These are phyloP conservation scores for Drosophila infuscata DNA, from an alignment of 2,888 invertebrate genomes.

Conservation along the genomic window DNA sequence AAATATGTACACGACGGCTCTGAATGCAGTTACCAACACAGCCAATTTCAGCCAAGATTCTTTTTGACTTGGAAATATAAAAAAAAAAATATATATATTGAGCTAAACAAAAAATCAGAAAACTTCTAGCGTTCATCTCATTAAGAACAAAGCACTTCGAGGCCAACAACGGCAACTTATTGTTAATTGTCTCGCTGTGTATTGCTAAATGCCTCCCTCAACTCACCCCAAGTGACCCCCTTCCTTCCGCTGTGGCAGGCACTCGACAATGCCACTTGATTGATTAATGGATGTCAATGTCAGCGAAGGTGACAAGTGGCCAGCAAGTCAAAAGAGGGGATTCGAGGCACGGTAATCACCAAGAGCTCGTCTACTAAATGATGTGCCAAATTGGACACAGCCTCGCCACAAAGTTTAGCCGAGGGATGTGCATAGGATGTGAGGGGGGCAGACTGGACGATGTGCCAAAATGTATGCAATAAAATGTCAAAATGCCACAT, in stretches of 20 bases:
- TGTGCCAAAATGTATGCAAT: constrained; percentile 65
- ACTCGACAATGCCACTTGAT: constrained; percentile 56
- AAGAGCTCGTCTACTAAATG: constrained; percentile 60
- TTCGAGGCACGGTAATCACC: constrained; percentile 39
- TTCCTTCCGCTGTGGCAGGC: constrained; percentile 3
- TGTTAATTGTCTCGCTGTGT: constrained; percentile 61
- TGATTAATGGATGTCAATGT: constrained; percentile 76
- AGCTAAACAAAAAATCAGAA: constrained; percentile 10
- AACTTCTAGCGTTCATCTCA: constrained; percentile 48
- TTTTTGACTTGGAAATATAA: not conserved
- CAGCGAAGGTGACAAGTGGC: constrained; percentile 76
- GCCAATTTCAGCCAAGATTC: not conserved
- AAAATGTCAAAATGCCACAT: constrained; percentile 72
- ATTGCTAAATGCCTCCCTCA: constrained; percentile 30
- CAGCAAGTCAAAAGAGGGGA: constrained; percentile 57
- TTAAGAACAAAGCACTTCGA: constrained; percentile 46
- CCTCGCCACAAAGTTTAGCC: not conserved
- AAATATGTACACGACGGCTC: constrained; percentile 1
- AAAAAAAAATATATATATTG: constrained; percentile 15
- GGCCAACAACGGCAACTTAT: constrained; percentile 41
- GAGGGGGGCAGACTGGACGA: not conserved
- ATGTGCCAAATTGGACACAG: constrained; percentile 72
- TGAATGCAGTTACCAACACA: constrained; percentile 9
- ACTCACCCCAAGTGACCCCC: too few relatives aligned
- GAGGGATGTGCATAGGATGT: not conserved